Evolutionary conservation across 2,113 vertebrate species (phyloP), one percentile per base, ranked within the genome.

Genomic region (Empidonax alnorum): DNA sequence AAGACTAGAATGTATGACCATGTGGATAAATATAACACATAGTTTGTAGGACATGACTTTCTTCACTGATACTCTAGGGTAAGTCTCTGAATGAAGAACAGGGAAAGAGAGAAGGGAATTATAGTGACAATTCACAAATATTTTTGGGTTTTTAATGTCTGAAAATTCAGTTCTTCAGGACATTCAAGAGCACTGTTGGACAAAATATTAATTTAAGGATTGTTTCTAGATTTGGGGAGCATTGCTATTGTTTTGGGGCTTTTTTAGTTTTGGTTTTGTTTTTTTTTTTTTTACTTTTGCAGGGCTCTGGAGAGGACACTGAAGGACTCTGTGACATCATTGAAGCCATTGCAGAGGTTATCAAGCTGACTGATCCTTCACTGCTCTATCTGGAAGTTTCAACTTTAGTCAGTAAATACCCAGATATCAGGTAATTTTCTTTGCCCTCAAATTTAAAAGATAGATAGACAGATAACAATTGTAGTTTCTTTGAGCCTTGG

Each of bases 291-390:
- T 75, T 15, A 33, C 37, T 92, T 61, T 55, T 85, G 13, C 52
- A 98, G 98, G 98, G 98, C 4, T 98, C 97, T 68, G 97, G 98
- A 21, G 99, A 99, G 83, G 99, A 99, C 35, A 98, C 98, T 1
- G 99, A 99, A 56, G 97, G 97, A 33, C 98, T 99, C 35, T 99
- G 99, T 86, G 99, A 98, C 17, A 98, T 99, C 44, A 99, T 99
- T 69, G 61, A 98, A 61, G 99, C 99, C 23, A 98, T 99, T 12
- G 99, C 99, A 9, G 99, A 99, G 76, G 99, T 99, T 39, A 99
- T 99, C 82, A 99, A 99, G 95, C 98, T 99, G 56, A 99, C 99
- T 4, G 99, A 99, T 93, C 99, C 99, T n/a, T 99, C 99, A 2
- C 98, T 99, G 62, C 98, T 99, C 41, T 99, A 99, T 89, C 97